These are phyloP conservation scores for Coptodon bakossiorum DNA, from an alignment of 2,113 vertebrate genomes.

Conservation along the genomic window DNA sequence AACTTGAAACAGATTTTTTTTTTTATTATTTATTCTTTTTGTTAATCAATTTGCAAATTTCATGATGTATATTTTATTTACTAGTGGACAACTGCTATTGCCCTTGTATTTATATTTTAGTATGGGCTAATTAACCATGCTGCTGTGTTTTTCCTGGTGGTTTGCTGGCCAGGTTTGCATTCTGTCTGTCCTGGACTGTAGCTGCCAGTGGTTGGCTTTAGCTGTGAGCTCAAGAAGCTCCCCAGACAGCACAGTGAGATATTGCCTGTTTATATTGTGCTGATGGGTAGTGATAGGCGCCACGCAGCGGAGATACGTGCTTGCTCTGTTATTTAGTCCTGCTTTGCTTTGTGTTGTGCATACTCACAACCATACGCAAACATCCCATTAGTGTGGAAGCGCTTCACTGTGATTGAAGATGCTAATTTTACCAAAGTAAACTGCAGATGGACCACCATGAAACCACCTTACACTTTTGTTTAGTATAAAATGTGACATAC, in stretches of 20 bases:
- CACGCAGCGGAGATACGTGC: background rate
- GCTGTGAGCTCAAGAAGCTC: background rate
- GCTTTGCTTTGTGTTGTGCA: background rate
- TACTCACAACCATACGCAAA: background rate
- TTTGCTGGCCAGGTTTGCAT: background rate
- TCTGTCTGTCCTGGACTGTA: background rate
- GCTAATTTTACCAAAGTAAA: background rate
- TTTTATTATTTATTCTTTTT: accelerated
- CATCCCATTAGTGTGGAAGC: background rate
- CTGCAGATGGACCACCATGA: background rate
- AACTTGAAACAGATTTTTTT: background rate
- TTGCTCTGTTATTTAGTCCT: background rate
- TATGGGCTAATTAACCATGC: background rate
- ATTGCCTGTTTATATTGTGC: background rate
- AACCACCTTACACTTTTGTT: background rate
- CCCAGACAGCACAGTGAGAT: background rate
- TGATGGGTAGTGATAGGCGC: background rate
- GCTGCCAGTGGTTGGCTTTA: background rate
- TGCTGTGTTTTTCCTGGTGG: background rate
- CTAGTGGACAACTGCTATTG: background rate
- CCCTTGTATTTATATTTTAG: background rate
- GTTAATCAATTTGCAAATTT: background rate
- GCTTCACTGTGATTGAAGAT: background rate
- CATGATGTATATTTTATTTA: background rate
- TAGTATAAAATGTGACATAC: background rate